Evolutionary conservation across 2,888 invertebrate species (phyloP).

Genomic region (Cephus rjabovi): DNA sequence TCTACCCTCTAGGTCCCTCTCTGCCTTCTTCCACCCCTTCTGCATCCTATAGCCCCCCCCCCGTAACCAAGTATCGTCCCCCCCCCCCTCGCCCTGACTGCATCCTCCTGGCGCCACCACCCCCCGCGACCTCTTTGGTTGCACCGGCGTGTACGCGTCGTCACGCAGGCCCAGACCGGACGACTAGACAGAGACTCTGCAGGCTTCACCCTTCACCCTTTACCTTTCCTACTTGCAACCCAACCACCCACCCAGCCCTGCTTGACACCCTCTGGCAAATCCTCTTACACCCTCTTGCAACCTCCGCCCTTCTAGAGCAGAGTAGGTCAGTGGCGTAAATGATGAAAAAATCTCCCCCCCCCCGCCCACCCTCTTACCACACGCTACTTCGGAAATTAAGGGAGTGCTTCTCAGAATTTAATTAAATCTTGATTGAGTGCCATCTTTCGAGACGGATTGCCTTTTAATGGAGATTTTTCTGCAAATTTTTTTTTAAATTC

Average conservation of each 20-base stretch:
- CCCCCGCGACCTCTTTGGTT: constrained; percentile 38
- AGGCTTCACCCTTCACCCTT: not conserved
- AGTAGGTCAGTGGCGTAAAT: constrained; percentile 53
- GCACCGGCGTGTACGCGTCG: constrained; percentile 59
- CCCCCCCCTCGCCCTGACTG: constrained; percentile 46
- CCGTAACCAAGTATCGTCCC: constrained; percentile 20
- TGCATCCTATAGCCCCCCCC: constrained; percentile 52
- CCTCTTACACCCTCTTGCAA: constrained; percentile 15
- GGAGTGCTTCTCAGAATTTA: no score
- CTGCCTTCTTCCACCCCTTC: constrained; percentile 68
- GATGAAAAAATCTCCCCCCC: constrained; percentile 20
- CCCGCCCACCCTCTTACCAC: not conserved
- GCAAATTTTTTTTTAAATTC: not conserved
- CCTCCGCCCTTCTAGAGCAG: constrained; percentile 23
- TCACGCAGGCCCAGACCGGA: constrained; percentile 59
- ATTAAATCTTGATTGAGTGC: no score
- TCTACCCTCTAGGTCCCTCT: constrained; percentile 70
- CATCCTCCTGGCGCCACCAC: constrained; percentile 30
- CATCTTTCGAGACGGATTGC: not conserved
- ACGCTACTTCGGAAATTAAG: not conserved
- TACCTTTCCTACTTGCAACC: not conserved
- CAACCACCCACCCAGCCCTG: not conserved
- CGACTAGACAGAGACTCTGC: constrained; percentile 24
- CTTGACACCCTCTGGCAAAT: not conserved
- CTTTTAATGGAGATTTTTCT: not conserved